These are phyloP conservation scores for Etheostoma spectabile DNA, from an alignment of 2,113 vertebrate species.

Conservation along the genomic window DNA sequence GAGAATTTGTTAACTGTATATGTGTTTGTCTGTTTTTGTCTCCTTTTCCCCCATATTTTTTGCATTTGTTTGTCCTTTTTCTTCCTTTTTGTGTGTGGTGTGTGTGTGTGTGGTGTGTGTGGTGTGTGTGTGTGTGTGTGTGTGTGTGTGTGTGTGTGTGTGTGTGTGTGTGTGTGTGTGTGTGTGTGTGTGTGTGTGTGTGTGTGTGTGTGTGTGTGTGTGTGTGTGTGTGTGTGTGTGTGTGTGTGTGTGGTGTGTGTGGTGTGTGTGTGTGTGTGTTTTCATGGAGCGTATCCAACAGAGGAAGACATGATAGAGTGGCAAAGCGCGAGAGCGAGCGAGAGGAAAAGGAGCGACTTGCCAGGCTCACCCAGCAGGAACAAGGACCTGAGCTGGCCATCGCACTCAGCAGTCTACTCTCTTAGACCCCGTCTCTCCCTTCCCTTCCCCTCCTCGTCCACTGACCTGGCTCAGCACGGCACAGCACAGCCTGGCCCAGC, in stretches of 20 bases:
- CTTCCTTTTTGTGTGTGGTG: background rate
- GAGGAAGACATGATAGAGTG: slow-evolving; percentile 99
- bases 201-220: slow-evolving; percentile 58
- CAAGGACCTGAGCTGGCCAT: slow-evolving; percentile 98
- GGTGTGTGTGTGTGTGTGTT: slow-evolving; percentile 49
- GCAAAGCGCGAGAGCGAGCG: slow-evolving; percentile 97
- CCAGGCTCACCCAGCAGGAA: slow-evolving; percentile 95
- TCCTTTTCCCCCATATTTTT: slow-evolving; percentile 18
- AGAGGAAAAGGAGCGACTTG: slow-evolving; percentile 95
- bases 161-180: slow-evolving; percentile 8
- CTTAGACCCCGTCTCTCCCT: slow-evolving; percentile 77
- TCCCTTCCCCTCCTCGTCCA: background rate
- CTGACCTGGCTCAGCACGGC: slow-evolving; percentile 50
- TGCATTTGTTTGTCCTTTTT: slow-evolving; percentile 2
- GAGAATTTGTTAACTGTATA: slow-evolving; percentile 43
- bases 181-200: slow-evolving; percentile 54
- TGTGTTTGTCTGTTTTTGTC: slow-evolving; percentile 47
- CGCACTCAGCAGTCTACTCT: slow-evolving; percentile 97
- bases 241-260: slow-evolving; percentile 55
- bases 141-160: slow-evolving; percentile 52
- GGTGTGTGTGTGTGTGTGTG: slow-evolving; percentile 6
- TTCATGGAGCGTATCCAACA: slow-evolving; percentile 89
- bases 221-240: slow-evolving; percentile 7
- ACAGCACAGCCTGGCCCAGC: slow-evolving; percentile 53
- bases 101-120: slow-evolving; percentile 55